Percentiles rank a stretch among this genome's conserved stretches.
These are phyloP conservation scores for Drosophila hydei DNA, from an alignment of 1,140 invertebrate species.

Conservation along the genomic window DNA sequence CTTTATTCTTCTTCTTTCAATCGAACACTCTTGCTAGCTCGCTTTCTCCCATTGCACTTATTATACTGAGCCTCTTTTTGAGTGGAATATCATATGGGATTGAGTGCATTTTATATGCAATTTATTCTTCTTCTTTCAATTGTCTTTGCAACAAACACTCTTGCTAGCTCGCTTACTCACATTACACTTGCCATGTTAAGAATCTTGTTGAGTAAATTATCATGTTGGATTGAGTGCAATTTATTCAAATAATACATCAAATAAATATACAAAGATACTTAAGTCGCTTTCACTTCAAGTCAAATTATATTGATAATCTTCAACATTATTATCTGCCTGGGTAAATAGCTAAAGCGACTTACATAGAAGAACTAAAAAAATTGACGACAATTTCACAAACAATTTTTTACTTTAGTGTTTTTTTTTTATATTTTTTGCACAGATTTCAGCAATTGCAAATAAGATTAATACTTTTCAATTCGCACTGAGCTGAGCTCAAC, in stretches of 20 bases:
- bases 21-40: no score
- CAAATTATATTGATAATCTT: neutral
- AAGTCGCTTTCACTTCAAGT: neutral
- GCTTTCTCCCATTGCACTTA: no score
- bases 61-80: no score
- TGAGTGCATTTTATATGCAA: neutral
- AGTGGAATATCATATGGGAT: no score
- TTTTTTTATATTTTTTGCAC: neutral
- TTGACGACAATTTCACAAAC: slow-evolving; percentile 11
- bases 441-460: slow-evolving; percentile 39
- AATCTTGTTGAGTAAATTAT: no score
- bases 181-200: no score
- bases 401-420: slow-evolving; percentile 19
- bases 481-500: slow-evolving; percentile 1
- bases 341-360: slow-evolving; percentile 17
- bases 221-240: no score
- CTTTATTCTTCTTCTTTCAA: neutral
- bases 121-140: slow-evolving; percentile 4
- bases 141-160: neutral
- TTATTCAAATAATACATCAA: no score
- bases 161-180: neutral
- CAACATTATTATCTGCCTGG: slow-evolving; percentile 17
- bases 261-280: no score
- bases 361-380: slow-evolving; percentile 3
- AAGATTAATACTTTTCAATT: slow-evolving; percentile 44